Base-by-base conservation (phyloP, 2,113 vertebrate species). In the Erpornis zantholeuca region DNA sequence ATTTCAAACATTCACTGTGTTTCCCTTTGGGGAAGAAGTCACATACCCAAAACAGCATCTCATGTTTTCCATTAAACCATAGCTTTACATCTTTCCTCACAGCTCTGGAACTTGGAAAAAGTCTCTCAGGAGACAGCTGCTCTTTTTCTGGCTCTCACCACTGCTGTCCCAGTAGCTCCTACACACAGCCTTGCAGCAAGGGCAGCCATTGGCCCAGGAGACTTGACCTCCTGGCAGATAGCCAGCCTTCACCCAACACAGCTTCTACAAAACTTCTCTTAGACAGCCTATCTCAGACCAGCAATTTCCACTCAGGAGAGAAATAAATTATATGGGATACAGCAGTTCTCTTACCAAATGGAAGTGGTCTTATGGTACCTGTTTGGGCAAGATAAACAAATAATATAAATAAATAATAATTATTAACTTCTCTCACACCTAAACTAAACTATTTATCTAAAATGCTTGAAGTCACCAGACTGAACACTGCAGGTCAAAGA, bases 181-280 rank as follows among this genome's bases (percentile, higher is more conserved):
- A 45, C 24, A n/a, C 11, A 66, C 9, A 53, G 25, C 16, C 38
- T 35, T 15, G 35, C 25, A 64, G 35, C 0, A 0, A 66, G 23
- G 25, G 29, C 40, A 80, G 76, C n/a, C 3, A 1, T 28, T 29
- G n/a, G 14, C 22, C 7, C 36, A 59, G 56, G n/a, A 36, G 57
- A 33, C 33, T 49, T 0, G 2, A 49, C 57, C 38, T 31, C 49
- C 44, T 45, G 59, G 57, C 49, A 82, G n/a, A 42, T 5, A 15
- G 27, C 27, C 56, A 27, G 2, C 3, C 20, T 11, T 78, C 47
- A 50, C 29, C 52, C 61, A 76, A 47, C 14, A 68, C 29, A 1
- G 0, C 21, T 66, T 11, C 53, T 56, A 50, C 66, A 13, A 66
- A 82, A 45, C 7, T 56, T 59, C 57, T 76, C 22, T 53, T 56